phyloP scores from a whole-genome alignment of 2,888 invertebrate species.

The Odontomyia ornata region DNA sequence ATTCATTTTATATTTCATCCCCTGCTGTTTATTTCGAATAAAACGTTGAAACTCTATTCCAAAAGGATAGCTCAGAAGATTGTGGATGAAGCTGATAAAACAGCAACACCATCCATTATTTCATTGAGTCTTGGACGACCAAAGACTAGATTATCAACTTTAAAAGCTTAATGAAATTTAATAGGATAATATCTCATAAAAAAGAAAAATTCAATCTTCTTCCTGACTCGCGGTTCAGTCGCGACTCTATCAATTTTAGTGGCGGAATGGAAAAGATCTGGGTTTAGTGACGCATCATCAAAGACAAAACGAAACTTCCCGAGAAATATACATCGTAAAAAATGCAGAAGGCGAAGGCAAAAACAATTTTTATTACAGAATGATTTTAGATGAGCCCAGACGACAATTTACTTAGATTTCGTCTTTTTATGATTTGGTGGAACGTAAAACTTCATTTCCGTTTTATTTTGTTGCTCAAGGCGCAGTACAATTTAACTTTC shows the following conservation, averaged over 20 bases:
- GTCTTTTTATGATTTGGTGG: not conserved
- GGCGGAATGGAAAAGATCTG: not conserved
- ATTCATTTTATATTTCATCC: not conserved
- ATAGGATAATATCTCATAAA: slow-evolving; percentile 16
- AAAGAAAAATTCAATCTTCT: not conserved
- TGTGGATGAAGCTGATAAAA: not conserved
- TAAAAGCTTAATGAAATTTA: slow-evolving; percentile 34
- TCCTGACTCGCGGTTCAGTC: not conserved
- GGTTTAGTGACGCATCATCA: not conserved
- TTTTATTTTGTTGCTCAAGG: not conserved
- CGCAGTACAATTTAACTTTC: too few relatives aligned
- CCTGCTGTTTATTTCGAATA: too few relatives aligned
- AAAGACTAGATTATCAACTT: slow-evolving; percentile 6
- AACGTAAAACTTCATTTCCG: slow-evolving; percentile 2
- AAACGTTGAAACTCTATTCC: not conserved
- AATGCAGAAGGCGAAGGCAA: not conserved
- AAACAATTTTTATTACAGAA: not conserved
- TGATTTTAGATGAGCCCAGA: not conserved
- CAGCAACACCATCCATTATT: not conserved
- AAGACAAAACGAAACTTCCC: not conserved
- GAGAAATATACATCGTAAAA: not conserved
- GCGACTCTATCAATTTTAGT: too few relatives aligned
- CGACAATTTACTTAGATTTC: not conserved
- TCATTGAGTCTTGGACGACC: not conserved
- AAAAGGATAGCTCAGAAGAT: not conserved